Conservation (phyloP, 37 sponge, comb jelly and placozoan genomes). For the Lycopodina hypogea region DNA sequence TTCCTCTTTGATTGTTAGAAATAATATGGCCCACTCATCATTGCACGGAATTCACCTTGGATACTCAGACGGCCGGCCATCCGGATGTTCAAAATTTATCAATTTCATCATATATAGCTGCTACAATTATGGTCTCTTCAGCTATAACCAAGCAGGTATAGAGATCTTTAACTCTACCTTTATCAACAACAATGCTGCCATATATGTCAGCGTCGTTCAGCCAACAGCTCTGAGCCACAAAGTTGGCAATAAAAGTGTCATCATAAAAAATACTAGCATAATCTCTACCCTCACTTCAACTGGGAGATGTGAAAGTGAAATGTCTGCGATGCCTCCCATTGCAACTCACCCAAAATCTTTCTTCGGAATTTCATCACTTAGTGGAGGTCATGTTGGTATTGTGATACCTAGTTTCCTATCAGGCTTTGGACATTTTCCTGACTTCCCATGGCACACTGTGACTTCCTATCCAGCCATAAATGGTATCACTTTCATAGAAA, state of each 20-base stretch:
- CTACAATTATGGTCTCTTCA: slow-evolving; percentile 78
- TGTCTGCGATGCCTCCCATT: slow-evolving; percentile 26
- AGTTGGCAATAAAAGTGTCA: slow-evolving; percentile 46
- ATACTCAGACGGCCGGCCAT: slow-evolving; percentile 58
- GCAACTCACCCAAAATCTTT: slow-evolving; percentile 36
- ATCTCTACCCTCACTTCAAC: not conserved
- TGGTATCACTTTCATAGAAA: slow-evolving; percentile 52
- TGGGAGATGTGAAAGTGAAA: slow-evolving; percentile 10
- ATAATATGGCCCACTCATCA: slow-evolving; percentile 79
- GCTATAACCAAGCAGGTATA: slow-evolving; percentile 59
- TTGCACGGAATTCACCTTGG: slow-evolving; percentile 74
- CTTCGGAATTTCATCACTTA: slow-evolving; percentile 3
- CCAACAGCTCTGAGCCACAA: slow-evolving; percentile 62
- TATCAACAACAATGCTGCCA: slow-evolving; percentile 76
- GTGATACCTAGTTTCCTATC: slow-evolving; percentile 69
- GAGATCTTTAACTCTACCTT: slow-evolving; percentile 38
- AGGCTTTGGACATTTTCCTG: slow-evolving; percentile 46
- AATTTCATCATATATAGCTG: slow-evolving; percentile 66
- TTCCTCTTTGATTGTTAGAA: slow-evolving; percentile 5
- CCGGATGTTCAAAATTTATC: slow-evolving; percentile 50
- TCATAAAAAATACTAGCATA: slow-evolving; percentile 42
- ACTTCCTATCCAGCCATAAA: slow-evolving; percentile 75
- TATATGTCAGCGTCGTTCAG: slow-evolving; percentile 66
- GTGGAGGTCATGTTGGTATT: slow-evolving; percentile 68
- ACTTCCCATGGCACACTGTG: slow-evolving; percentile 34